phyloP scores from a whole-genome alignment of 2,888 invertebrate species.

The Lepetodrilus schrolli region DNA sequence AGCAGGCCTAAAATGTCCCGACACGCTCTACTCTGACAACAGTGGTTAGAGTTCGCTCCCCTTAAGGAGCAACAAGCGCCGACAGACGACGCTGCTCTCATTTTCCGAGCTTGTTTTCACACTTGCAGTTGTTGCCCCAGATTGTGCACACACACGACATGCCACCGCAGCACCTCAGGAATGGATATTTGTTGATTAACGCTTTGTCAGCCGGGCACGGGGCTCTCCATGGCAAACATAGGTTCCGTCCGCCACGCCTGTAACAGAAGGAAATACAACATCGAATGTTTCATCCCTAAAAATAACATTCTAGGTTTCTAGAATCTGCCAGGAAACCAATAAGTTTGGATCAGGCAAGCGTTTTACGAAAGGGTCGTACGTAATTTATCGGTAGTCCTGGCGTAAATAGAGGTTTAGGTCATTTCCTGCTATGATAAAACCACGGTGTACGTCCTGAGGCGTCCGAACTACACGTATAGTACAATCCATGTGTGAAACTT shows the following conservation, averaged over 20 bases:
- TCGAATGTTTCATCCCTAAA: no score
- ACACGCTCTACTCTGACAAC: conserved; percentile 26
- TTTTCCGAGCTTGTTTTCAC: conserved; percentile 35
- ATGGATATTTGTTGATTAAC: conserved; percentile 34
- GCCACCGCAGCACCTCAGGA: conserved; percentile 36
- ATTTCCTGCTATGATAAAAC: no score
- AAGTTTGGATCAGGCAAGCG: no score
- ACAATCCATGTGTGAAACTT: no score
- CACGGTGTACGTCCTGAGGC: no score
- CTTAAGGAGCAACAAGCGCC: neutral
- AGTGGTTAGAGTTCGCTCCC: conserved; percentile 26
- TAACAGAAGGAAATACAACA: neutral
- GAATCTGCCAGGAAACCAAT: no score
- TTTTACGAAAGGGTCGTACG: no score
- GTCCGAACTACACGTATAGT: no score
- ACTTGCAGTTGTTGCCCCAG: conserved; percentile 46
- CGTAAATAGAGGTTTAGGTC: no score
- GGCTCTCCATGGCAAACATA: conserved; percentile 39
- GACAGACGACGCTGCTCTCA: conserved; percentile 10
- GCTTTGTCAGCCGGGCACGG: conserved; percentile 36
- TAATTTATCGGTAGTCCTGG: no score
- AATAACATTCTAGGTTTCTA: no score
- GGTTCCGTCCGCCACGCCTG: conserved; percentile 24
- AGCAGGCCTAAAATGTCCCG: conserved; percentile 25
- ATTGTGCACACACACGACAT: conserved; percentile 37